Conservation (phyloP, 2,113 vertebrate species). For the Oreotrochilus melanogaster region DNA sequence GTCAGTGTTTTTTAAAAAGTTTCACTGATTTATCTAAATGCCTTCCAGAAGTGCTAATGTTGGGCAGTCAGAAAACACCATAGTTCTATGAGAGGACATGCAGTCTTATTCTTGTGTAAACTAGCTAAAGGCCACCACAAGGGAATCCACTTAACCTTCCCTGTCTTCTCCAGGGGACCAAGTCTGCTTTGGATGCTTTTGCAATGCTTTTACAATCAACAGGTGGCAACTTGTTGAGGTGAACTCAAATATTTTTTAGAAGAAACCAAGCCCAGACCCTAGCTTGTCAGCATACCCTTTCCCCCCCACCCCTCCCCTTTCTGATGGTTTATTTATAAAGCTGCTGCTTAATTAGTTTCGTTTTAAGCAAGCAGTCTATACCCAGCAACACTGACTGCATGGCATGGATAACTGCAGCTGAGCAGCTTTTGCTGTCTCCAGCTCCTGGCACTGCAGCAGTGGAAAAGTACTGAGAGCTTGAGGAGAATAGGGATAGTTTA, state of each 20-base stretch:
- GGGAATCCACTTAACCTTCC: neutral
- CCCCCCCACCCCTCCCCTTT: neutral
- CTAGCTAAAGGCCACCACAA: neutral
- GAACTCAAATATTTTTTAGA: neutral
- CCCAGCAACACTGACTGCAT: neutral
- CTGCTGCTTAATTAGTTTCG: neutral
- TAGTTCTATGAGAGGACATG: neutral
- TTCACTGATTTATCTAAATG: neutral
- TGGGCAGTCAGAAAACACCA: neutral
- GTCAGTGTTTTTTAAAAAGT: neutral
- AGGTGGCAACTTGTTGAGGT: neutral
- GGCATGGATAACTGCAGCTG: neutral
- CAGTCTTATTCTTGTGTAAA: neutral
- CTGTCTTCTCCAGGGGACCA: neutral
- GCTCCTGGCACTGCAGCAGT: constrained; percentile 40
- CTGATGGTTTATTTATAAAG: neutral
- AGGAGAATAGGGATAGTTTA: constrained; percentile 62
- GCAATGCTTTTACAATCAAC: neutral
- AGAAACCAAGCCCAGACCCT: neutral
- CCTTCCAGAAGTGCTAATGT: neutral
- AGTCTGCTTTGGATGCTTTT: neutral
- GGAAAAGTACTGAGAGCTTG: constrained; percentile 74
- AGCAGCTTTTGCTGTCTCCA: constrained; percentile 58
- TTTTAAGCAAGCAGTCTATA: constrained; percentile 23
- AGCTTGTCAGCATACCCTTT: neutral